These are phyloP conservation scores for Bacillus rossius DNA, from an alignment of 1,140 invertebrate species.

Conservation along the genomic window DNA sequence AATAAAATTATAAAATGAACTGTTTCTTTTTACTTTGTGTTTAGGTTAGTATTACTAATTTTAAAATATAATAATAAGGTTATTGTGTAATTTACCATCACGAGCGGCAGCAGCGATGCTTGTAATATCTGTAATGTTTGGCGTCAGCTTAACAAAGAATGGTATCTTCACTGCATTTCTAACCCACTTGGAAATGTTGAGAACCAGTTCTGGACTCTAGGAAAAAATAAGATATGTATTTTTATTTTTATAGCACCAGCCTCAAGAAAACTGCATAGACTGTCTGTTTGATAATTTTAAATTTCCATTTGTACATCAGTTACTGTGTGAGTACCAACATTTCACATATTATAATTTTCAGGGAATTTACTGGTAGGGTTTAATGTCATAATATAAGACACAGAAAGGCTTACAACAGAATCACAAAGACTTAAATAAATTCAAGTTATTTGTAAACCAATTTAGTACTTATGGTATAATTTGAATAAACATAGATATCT, in stretches of 20 bases:
- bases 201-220: constrained; percentile 78
- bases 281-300: too few species aligned
- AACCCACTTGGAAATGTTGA: constrained; percentile 90
- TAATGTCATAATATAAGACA: background rate
- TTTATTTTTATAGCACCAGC: background rate
- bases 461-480: too few species aligned
- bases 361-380: background rate
- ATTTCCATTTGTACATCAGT: background rate
- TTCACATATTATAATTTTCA: background rate
- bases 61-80: too few species aligned
- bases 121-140: constrained; percentile 94
- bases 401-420: background rate
- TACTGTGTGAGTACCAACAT: background rate
- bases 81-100: constrained; percentile 54
- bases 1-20: too few species aligned
- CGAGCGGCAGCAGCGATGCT: constrained; percentile 84
- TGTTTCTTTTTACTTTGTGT: too few species aligned
- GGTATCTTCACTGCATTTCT: constrained; percentile 81
- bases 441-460: too few species aligned
- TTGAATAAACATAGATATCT: too few species aligned
- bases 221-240: constrained; percentile 19
- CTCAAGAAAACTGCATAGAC: too few species aligned
- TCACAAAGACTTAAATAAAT: too few species aligned
- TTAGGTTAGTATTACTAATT: too few species aligned
- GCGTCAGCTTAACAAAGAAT: constrained; percentile 97